Percentiles rank a stretch among this genome's conserved stretches.
These are phyloP conservation scores for Andrena bicolor DNA, from an alignment of 2,888 invertebrate species.

Conservation along the genomic window DNA sequence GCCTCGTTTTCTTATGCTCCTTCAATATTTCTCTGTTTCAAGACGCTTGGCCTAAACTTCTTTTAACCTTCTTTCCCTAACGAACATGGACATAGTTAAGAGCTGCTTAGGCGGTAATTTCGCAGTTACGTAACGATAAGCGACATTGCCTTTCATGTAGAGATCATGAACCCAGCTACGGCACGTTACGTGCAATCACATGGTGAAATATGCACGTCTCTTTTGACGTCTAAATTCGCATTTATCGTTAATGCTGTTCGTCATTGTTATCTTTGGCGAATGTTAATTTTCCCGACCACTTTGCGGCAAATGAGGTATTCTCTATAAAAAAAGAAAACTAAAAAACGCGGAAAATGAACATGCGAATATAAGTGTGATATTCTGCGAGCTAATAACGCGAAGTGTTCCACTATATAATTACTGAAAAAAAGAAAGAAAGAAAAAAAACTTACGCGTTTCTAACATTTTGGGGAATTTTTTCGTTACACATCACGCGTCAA, in stretches of 20 bases:
- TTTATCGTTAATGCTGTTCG: constrained; percentile 44
- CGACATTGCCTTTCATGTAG: constrained; percentile 25
- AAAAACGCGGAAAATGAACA: constrained; percentile 1
- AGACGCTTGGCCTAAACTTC: no score
- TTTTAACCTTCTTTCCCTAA: not conserved
- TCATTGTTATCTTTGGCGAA: constrained; percentile 43
- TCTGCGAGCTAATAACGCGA: not conserved
- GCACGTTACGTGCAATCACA: constrained; percentile 25
- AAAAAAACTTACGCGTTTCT: not conserved
- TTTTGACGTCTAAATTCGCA: constrained; percentile 50
- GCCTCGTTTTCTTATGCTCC: constrained; percentile 1
- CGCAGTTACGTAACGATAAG: constrained; percentile 30
- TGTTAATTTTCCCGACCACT: constrained; percentile 24
- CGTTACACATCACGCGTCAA: no score
- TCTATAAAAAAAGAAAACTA: not conserved
- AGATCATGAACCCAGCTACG: not conserved
- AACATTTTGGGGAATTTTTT: not conserved
- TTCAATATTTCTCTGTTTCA: not conserved
- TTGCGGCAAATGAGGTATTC: constrained; percentile 28
- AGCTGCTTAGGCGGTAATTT: constrained; percentile 18
- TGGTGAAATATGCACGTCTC: constrained; percentile 50
- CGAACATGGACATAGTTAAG: not conserved
- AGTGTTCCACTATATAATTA: not conserved
- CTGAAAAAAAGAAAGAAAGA: no score
- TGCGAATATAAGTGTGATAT: constrained; percentile 9